Evolutionary conservation across 1,140 invertebrate species (phyloP), one percentile per base, ranked within the genome.

Genomic region (Caligus rogercresseyi): DNA sequence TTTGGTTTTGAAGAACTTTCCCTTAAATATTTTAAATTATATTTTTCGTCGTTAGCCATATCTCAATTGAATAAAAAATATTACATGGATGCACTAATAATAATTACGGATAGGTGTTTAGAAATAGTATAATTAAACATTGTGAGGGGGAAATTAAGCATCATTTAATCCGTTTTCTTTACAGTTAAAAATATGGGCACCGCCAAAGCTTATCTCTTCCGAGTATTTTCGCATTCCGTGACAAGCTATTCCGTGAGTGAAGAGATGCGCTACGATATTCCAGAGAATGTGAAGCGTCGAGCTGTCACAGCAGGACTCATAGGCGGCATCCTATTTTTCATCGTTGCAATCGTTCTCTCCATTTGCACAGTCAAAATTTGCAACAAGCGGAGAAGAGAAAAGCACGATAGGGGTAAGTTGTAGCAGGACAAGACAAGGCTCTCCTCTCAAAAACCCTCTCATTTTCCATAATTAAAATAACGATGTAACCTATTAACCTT

Each of bases 311-410:
- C 61, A 15, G 61, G 61, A n/a, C 53, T 63, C 13, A 63, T 63
- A 21, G 61, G 89, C 67, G 89, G 89, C 66, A 87, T 95, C 70
- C 79, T 94, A 68, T 93, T 94, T 78, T 93, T 93, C 80, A 89
- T 93, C 70, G 88, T 92, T 69, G 89, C 89, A 71, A 92, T 94
- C 74, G 93, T 93, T 72, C 80, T 93, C 69, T 90, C 89, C 65
- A 86, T 94, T 70, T 93, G 89, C 79, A 87, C 88, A 68, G 89
- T 95, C 69, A 94, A 94, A 80, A 91, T 92, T 73, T 93, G 89
- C 80, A 93, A 93, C 79, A 90, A 93, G 76, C 78, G 89, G 71
- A 93, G 92, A 76, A 80, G 89, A 74, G 83, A 88, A 79, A 92
- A 91, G 83, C 88, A 92, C 76, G 89, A 93, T 78, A 93, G 92